Percentiles rank a stretch among this genome's conserved stretches.
Evolutionary conservation across 2,888 invertebrate species (phyloP).

Genomic region (Mythimna ferrago): DNA sequence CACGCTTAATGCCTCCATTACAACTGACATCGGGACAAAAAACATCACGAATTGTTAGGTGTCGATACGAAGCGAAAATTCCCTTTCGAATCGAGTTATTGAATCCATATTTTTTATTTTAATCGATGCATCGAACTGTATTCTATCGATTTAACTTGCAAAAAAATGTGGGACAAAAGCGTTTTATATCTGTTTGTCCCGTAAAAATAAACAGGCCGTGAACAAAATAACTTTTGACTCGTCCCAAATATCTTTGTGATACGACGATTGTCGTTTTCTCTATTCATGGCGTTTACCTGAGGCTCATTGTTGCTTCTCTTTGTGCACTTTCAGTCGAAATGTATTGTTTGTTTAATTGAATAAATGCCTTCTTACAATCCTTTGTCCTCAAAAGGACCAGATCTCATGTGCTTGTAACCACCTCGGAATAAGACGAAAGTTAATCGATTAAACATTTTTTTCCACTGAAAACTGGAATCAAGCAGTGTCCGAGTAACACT

Average conservation of each 20-base stretch:
- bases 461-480: constrained; percentile 60
- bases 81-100: constrained; percentile 70
- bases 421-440: constrained; percentile 59
- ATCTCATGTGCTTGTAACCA: constrained; percentile 69
- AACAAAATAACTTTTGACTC: constrained; percentile 85
- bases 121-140: constrained; percentile 69
- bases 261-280: constrained; percentile 83
- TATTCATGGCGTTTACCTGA: constrained; percentile 86
- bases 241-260: constrained; percentile 83
- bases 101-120: constrained; percentile 70
- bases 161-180: constrained; percentile 74
- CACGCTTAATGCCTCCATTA: constrained; percentile 72
- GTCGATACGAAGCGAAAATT: constrained; percentile 69
- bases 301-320: constrained; percentile 76
- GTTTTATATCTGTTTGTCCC: constrained; percentile 75
- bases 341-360: constrained; percentile 89
- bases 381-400: constrained; percentile 65
- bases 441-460: constrained; percentile 69
- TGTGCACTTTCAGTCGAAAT: constrained; percentile 87
- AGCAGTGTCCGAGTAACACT: constrained; percentile 63
- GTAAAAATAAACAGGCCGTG: constrained; percentile 82
- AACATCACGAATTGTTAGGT: constrained; percentile 69
- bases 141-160: constrained; percentile 77
- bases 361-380: constrained; percentile 83
- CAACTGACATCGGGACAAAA: constrained; percentile 65